phyloP scores from a whole-genome alignment of 2,113 vertebrate species.

The Neotragus moschatus region DNA sequence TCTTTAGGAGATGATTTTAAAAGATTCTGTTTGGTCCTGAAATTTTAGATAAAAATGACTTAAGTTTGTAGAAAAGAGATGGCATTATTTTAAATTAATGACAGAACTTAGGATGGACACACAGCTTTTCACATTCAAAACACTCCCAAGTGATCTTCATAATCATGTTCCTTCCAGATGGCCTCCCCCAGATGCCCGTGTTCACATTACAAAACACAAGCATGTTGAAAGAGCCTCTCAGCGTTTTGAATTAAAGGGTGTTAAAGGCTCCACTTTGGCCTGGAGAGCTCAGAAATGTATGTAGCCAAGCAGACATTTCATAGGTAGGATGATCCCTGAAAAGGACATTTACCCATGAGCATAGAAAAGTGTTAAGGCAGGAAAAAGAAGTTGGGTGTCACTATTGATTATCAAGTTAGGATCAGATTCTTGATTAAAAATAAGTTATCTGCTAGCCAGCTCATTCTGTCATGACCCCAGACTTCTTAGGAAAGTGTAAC shows the following conservation, averaged over 20 bases:
- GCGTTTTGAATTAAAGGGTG: neutral
- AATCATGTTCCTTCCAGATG: neutral
- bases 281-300: neutral
- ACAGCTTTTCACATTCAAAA: constrained; percentile 2
- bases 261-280: neutral
- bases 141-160: neutral
- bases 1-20: neutral
- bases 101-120: neutral
- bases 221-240: neutral
- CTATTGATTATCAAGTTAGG: neutral
- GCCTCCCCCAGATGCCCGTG: neutral
- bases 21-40: neutral
- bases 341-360: neutral
- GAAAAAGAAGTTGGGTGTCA: neutral
- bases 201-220: neutral
- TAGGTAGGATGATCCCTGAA: neutral
- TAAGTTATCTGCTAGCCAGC: neutral
- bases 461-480: neutral
- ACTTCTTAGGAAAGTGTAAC: constrained; percentile 16
- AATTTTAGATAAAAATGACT: constrained; percentile 8
- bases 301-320: neutral
- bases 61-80: neutral
- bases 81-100: neutral
- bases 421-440: constrained; percentile 33
- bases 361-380: neutral